A percentile compares a stretch with the other conserved stretches of the same genome.
Conservation (phyloP, 2,113 vertebrate species). For the Melanotaenia duboulayi region DNA sequence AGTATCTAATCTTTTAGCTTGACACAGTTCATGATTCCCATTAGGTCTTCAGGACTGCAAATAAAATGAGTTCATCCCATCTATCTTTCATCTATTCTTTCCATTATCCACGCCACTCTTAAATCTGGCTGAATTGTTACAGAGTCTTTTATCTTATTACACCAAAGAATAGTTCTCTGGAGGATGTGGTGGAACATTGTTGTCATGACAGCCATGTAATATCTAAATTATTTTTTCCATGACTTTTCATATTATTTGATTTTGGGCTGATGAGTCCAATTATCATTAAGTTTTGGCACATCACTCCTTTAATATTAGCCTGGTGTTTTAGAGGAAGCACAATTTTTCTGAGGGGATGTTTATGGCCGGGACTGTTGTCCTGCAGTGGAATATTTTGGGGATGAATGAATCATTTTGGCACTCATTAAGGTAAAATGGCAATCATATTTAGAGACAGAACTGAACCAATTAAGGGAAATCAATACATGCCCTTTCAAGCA, state of each 20-base stretch:
- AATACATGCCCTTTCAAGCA: no score
- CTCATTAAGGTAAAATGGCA: no score
- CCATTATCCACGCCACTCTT: conserved; percentile 43
- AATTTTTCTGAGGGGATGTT: no score
- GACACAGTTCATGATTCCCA: conserved; percentile 15
- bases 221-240: conserved; percentile 41
- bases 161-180: conserved; percentile 23
- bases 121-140: conserved; percentile 29
- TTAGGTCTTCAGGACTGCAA: conserved; percentile 37
- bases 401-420: no score
- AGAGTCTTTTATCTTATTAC: conserved; percentile 49
- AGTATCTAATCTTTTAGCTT: conserved; percentile 19
- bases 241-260: conserved; percentile 37
- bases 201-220: conserved; percentile 33
- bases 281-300: conserved; percentile 2
- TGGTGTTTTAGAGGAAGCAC: no score
- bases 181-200: conserved; percentile 5
- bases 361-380: no score
- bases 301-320: not conserved
- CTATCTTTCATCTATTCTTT: conserved; percentile 25
- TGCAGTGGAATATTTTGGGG: no score
- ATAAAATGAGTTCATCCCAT: conserved; percentile 39
- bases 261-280: conserved; percentile 26
- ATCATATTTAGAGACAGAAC: no score
- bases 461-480: no score